Evolutionary conservation across 2,113 vertebrate species (phyloP).

Genomic region (Aegypius monachus): DNA sequence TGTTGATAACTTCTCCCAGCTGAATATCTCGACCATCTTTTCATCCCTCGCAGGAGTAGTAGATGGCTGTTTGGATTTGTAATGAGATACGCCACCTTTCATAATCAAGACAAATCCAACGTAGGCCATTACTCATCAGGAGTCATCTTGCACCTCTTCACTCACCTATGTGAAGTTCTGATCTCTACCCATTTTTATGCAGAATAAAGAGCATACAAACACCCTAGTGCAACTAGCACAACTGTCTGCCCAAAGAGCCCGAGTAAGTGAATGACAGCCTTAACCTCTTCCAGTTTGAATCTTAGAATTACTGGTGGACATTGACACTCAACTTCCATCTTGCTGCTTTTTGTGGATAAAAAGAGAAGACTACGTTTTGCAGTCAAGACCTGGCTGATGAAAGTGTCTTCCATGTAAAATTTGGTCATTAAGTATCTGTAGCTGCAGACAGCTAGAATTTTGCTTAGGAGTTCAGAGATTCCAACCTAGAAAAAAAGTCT

Average conservation of each 20-base stretch:
- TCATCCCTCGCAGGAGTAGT: neutral
- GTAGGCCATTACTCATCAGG: neutral
- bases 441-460: neutral
- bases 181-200: accelerated
- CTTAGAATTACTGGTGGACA: neutral
- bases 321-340: neutral
- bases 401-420: neutral
- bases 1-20: neutral
- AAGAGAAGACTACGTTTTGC: neutral
- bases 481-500: neutral
- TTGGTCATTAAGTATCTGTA: neutral
- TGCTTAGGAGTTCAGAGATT: neutral
- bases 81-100: neutral
- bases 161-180: neutral
- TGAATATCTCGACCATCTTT: neutral
- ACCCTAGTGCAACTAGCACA: accelerated
- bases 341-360: neutral
- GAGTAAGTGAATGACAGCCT: neutral
- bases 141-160: neutral
- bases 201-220: neutral
- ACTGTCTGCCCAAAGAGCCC: neutral
- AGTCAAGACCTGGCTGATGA: neutral
- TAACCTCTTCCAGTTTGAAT: neutral
- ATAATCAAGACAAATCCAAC: neutral
- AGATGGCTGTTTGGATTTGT: neutral